These are phyloP conservation scores for Spheniscus mendiculus DNA, from an alignment of 2,113 vertebrate species.

Conservation along the genomic window DNA sequence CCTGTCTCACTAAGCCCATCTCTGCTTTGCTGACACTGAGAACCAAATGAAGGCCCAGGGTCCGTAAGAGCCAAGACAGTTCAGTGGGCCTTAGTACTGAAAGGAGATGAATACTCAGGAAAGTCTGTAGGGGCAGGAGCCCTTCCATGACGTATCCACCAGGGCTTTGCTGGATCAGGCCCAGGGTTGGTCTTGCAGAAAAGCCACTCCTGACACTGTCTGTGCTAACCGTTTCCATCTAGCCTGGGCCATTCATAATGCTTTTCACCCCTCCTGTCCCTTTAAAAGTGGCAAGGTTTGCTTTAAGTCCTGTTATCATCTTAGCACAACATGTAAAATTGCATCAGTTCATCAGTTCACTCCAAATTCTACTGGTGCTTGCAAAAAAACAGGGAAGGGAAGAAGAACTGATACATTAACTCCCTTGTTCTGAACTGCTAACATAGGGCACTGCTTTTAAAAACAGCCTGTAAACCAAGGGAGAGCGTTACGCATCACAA, in stretches of 20 bases:
- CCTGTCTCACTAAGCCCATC: not conserved
- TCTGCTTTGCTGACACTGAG: not conserved
- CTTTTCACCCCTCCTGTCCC: not conserved
- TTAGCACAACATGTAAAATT: not conserved
- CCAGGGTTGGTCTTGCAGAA: not conserved
- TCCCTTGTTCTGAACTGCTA: conserved; percentile 29
- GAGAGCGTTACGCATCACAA: conserved; percentile 29
- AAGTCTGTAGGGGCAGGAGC: not conserved
- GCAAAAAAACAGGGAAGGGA: not conserved
- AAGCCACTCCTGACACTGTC: not conserved
- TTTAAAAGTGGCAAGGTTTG: not conserved
- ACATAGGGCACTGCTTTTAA: conserved; percentile 32
- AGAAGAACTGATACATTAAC: not conserved
- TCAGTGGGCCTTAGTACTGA: not conserved
- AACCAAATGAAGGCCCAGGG: not conserved
- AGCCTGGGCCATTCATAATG: no score
- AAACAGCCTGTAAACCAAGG: not conserved
- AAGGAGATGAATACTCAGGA: not conserved
- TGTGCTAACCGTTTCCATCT: not conserved
- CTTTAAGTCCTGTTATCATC: not conserved
- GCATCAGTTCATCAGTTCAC: not conserved
- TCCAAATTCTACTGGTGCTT: not conserved
- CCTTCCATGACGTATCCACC: not conserved
- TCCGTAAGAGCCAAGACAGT: not conserved
- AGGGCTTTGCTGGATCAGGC: not conserved